Evolutionary conservation across 2,113 vertebrate species (phyloP), one percentile per base, ranked within the genome.

Genomic region (Lathamus discolor): DNA sequence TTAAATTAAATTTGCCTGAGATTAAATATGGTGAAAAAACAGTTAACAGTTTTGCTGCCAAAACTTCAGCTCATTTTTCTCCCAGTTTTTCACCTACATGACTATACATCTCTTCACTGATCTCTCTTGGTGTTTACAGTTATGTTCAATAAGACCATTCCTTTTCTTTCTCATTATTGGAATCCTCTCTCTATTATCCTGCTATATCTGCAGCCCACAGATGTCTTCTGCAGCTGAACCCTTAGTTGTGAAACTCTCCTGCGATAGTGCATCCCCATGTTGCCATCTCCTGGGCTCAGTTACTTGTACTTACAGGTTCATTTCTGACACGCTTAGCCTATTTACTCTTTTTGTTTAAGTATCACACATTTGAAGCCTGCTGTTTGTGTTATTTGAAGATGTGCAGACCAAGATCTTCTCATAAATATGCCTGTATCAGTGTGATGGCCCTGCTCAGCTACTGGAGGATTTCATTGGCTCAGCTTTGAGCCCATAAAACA

Each of bases 201-300:
- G 7, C 41, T 28, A 29, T 18, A 41, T 9, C 57, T 52, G 51
- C 29, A 43, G 22, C 46, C 29, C 70, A 37, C 4, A 75, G 31
- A 12, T 6, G 3, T 28, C 44, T 67, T 35, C 46, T 41, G 51
- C 52, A 61, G 51, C 57, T 33, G 63, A 35, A 27, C 4, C 51
- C 35, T 59, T 23, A 10, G n/a, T 1, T 37, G 39, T 41, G 49
- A 20, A 76, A 2, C 27, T 61, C 70, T 9, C 12, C 22, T 22
- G 27, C 2, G 0, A 1, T 3, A 25, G 27, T 8, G 0, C 49
- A 43, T 41, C 8, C 51, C 29, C 11, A 1, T 4, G 24, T 17
- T 28, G 9, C 3, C 46, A 3, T 16, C 20, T 23, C 52, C 49
- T 14, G 22, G 25, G 62, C 41, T 29, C 20, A 1, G 9, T 6